phyloP scores from a whole-genome alignment of 1,140 invertebrate species.

The Calliopsis andreniformis region DNA sequence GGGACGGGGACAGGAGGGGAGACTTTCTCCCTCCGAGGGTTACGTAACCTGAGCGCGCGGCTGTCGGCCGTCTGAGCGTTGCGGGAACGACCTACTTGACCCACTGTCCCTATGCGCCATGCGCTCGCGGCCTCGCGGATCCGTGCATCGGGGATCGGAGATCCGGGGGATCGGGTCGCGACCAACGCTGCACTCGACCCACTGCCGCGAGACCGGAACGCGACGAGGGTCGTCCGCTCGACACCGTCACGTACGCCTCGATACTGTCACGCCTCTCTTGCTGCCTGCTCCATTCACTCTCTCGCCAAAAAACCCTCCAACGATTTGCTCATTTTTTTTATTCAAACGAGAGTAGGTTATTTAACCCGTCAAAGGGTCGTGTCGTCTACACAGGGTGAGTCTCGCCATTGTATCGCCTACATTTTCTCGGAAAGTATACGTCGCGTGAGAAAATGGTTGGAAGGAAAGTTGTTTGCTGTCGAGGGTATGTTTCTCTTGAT shows the following conservation, averaged over 20 bases:
- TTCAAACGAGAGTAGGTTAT: too few relatives aligned
- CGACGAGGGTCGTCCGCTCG: slow-evolving; percentile 7
- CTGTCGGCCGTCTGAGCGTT: slow-evolving; percentile 64
- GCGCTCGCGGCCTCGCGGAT: slow-evolving; percentile 53
- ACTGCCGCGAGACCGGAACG: slow-evolving; percentile 11
- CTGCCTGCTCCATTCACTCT: not conserved
- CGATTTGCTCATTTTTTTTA: too few relatives aligned
- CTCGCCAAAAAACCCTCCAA: too few relatives aligned
- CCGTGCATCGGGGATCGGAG: slow-evolving; percentile 39
- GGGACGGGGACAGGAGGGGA: slow-evolving; percentile 39
- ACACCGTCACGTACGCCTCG: not conserved
- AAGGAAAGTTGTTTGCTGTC: too few relatives aligned
- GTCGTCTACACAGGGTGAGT: too few relatives aligned
- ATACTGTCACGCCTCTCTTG: not conserved
- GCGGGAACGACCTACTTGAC: slow-evolving; percentile 75
- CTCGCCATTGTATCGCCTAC: too few relatives aligned
- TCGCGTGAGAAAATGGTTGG: too few relatives aligned
- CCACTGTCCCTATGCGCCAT: slow-evolving; percentile 63
- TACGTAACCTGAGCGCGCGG: slow-evolving; percentile 63
- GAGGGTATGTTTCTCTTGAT: too few relatives aligned
- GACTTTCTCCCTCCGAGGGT: slow-evolving; percentile 71
- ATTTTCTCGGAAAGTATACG: too few relatives aligned
- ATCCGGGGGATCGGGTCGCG: slow-evolving; percentile 25
- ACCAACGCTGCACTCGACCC: slow-evolving; percentile 33
- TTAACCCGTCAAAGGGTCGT: too few relatives aligned